Percentiles rank a stretch among this genome's conserved stretches.
phyloP scores from a whole-genome alignment of 2,113 vertebrate species.

The Centropus unirufus region DNA sequence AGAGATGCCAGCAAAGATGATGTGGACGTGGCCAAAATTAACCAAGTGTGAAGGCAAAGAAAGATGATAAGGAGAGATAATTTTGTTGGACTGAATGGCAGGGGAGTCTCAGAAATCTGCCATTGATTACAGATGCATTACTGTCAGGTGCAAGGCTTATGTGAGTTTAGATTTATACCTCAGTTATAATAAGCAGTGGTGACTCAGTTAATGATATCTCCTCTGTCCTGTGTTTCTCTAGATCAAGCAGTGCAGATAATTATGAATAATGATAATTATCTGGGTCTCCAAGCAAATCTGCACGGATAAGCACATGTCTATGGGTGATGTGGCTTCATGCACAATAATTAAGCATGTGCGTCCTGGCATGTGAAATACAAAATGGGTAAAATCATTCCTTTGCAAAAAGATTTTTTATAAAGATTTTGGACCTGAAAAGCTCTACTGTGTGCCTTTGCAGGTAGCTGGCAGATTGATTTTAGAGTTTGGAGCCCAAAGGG shows the following conservation, averaged over 20 bases:
- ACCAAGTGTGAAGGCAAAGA: not conserved
- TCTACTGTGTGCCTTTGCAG: not conserved
- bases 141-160: not conserved
- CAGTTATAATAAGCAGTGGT: conserved; percentile 5
- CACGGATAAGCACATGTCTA: conserved; percentile 20
- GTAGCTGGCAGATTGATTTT: not conserved
- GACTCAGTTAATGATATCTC: conserved; percentile 49
- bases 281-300: conserved; percentile 32
- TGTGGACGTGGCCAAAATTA: not conserved
- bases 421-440: not conserved
- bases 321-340: conserved; percentile 17
- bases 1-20: not conserved
- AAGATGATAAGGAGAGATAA: not conserved
- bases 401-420: not conserved
- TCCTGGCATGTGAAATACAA: conserved; percentile 18
- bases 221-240: conserved; percentile 56
- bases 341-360: conserved; percentile 2
- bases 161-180: conserved; percentile 24
- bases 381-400: conserved; percentile 21
- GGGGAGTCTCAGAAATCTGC: conserved; percentile 18
- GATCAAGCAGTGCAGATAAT: conserved; percentile 59
- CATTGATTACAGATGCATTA: not conserved
- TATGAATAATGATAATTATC: conserved; percentile 61
- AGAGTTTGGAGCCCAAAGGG: not conserved
- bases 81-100: not conserved